These are phyloP conservation scores for Poeciliopsis turrubarensis DNA, from an alignment of 2,113 vertebrate species.

Conservation along the genomic window DNA sequence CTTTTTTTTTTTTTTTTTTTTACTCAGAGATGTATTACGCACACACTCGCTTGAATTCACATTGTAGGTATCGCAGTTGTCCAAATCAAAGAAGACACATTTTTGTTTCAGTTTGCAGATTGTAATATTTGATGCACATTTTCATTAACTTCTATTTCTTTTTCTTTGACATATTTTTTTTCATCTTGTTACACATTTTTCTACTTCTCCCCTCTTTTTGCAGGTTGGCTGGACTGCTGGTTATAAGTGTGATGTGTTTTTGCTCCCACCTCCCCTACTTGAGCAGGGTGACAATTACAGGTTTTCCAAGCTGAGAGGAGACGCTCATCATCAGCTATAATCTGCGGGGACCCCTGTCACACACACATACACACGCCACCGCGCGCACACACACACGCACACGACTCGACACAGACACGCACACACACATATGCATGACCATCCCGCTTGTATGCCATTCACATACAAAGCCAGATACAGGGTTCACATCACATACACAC, in stretches of 20 bases:
- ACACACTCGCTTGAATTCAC: neutral
- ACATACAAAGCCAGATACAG: slow-evolving; percentile 44
- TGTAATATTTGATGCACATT: neutral
- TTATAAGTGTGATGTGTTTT: slow-evolving; percentile 49
- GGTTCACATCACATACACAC: slow-evolving; percentile 36
- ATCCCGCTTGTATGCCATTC: slow-evolving; percentile 37
- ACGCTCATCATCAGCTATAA: slow-evolving; percentile 76
- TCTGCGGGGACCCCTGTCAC: slow-evolving; percentile 73
- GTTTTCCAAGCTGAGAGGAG: slow-evolving; percentile 69
- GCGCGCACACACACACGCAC: neutral
- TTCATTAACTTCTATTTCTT: neutral
- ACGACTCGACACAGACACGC: neutral
- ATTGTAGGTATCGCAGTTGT: too few species aligned
- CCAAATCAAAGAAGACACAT: neutral
- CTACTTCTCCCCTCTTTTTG: slow-evolving; percentile 38
- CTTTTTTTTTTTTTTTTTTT: neutral
- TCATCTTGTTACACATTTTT: slow-evolving; percentile 18
- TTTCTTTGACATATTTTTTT: neutral
- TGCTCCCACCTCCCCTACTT: slow-evolving; percentile 58
- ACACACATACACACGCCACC: slow-evolving; percentile 32
- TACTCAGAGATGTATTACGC: neutral
- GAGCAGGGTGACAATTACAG: slow-evolving; percentile 77
- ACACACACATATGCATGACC: slow-evolving; percentile 28
- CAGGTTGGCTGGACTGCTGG: slow-evolving; percentile 34
- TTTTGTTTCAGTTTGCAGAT: neutral